phyloP scores from a whole-genome alignment of 1,140 invertebrate genomes.

The Neotoxoptera formosana region DNA sequence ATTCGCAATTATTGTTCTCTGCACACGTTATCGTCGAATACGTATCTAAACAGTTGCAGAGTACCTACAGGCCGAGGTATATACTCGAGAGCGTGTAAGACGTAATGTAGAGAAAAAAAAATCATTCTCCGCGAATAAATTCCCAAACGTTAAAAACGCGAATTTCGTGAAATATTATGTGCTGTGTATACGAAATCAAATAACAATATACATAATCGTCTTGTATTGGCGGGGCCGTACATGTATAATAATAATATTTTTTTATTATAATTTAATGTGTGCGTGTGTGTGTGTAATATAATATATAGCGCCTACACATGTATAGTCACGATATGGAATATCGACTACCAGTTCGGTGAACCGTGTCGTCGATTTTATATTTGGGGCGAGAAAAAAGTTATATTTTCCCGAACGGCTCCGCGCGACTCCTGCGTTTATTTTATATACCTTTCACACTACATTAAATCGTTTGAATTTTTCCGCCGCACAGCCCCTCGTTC shows the following conservation, averaged over 20 bases:
- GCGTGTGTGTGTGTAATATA: too few relatives aligned
- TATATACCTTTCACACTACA: constrained; percentile 39
- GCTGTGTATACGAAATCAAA: not conserved
- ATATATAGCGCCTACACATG: not conserved
- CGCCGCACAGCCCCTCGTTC: not conserved
- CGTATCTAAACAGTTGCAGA: not conserved
- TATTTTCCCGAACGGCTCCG: not conserved
- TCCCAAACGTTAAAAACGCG: not conserved
- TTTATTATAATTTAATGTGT: not conserved
- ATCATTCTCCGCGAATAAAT: not conserved
- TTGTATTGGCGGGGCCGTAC: not conserved
- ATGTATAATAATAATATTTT: not conserved
- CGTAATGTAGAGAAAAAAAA: not conserved
- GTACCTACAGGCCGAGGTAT: too few relatives aligned
- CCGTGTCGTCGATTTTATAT: constrained; percentile 10
- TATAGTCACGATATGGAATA: constrained; percentile 13
- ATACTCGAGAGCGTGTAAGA: not conserved
- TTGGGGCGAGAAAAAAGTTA: not conserved
- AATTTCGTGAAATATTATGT: not conserved
- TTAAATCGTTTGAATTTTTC: constrained; percentile 40
- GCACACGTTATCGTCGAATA: not conserved
- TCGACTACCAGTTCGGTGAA: constrained; percentile 37
- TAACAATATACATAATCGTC: not conserved
- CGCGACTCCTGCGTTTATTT: constrained; percentile 10
- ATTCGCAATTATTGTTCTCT: not conserved